These are phyloP conservation scores for Anarhynchus alexandrinus DNA, from an alignment of 2,113 vertebrate species.

Conservation along the genomic window DNA sequence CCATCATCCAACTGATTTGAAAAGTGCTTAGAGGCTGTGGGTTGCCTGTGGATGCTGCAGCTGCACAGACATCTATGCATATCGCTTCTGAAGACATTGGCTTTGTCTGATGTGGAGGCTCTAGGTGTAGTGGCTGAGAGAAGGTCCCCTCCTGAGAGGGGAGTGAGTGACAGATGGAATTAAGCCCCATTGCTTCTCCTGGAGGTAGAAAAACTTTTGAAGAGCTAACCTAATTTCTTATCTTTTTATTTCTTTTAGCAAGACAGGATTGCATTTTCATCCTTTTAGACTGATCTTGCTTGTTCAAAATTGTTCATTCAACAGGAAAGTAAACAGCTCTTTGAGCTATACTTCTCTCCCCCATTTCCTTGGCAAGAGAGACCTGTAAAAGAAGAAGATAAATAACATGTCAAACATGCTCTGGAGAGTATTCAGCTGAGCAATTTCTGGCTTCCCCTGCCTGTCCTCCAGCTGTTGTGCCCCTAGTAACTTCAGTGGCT, in stretches of 20 bases:
- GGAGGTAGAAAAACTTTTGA: conserved; percentile 35
- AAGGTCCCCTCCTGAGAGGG: not conserved
- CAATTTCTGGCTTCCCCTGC: conserved; percentile 54
- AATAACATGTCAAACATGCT: conserved; percentile 66
- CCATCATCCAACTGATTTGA: not conserved
- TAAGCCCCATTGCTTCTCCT: conserved; percentile 25
- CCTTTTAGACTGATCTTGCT: conserved; percentile 53
- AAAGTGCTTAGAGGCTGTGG: not conserved
- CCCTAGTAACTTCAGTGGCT: conserved; percentile 37
- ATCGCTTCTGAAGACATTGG: not conserved
- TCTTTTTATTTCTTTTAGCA: conserved; percentile 28
- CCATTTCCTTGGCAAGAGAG: conserved; percentile 58
- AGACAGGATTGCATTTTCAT: conserved; percentile 24
- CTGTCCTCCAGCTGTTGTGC: conserved; percentile 66
- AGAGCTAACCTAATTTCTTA: conserved; percentile 54
- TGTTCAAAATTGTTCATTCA: conserved; percentile 64
- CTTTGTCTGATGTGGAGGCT: not conserved
- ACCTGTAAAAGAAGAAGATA: conserved; percentile 68
- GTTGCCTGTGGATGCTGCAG: not conserved
- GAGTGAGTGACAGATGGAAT: not conserved
- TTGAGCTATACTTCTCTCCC: conserved; percentile 42
- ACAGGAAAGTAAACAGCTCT: conserved; percentile 59
- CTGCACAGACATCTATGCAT: not conserved
- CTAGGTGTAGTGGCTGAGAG: not conserved
- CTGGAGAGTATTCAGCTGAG: conserved; percentile 65